Base-by-base conservation (phyloP, 2,888 invertebrate species). In the Drosophila colorata region DNA sequence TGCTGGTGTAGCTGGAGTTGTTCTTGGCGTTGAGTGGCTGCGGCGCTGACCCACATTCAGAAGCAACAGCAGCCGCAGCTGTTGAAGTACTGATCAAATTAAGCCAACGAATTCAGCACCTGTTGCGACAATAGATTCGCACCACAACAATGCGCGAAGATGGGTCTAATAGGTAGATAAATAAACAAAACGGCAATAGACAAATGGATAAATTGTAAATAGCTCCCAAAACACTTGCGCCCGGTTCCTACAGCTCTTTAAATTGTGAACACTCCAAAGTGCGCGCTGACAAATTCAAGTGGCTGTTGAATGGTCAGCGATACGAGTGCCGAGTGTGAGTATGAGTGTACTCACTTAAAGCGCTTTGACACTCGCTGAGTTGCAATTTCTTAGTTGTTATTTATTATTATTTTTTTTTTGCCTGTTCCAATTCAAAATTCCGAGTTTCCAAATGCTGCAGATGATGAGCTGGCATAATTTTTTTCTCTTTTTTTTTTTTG, bases 241-340 rank as follows among this genome's bases (percentile, higher is more conserved):
- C 20, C 40, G 14, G 43, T 28, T 37, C 16, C 13, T 28, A 7
- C 25, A 48, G 48, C 48, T 41, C 28, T 46, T 52, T 37, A 41
- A 41, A 13, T 38, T 9, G 14, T n/a, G 31, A n/a, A 14, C 14
- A 23, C 61, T 63, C 28, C 4, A 60, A n/a, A 37, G 46, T 46
- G 44, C 13, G 38, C 57, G 56, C 72, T 57, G 67, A 74, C 71
- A 59, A 53, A 28, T 37, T 77, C 43, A 53, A 80, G 80, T 40
- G 81, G 46, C 67, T 66, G 76, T 76, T 81, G 76, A 81, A 74
- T 74, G 69, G 70, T 71, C 59, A 78, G 74, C 68, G 77, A 82
- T 80, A 64, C 59, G 53, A 46, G 47, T 65, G 40, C 25, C 55
- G 65, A 37, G 41, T 51, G 37, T 14, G 23, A 48, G 43, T 57